A percentile compares a stretch with the other conserved stretches of the same genome.
Evolutionary conservation across 1,140 invertebrate species (phyloP).

Genomic region (Lepidurus packardi): DNA sequence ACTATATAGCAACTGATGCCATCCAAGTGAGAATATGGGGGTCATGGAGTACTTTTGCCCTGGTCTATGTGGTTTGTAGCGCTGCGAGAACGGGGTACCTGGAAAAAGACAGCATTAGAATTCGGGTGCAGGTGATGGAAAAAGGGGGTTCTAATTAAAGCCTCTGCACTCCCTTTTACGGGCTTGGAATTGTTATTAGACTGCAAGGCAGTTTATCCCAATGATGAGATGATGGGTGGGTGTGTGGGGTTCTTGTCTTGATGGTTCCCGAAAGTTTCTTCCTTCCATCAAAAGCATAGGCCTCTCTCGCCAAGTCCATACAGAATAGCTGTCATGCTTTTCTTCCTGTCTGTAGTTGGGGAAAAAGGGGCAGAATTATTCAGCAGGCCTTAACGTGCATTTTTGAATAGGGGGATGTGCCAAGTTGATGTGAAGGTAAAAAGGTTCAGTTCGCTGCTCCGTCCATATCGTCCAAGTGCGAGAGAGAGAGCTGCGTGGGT

Average conservation of each 20-base stretch:
- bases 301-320: not conserved
- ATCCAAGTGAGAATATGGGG: not conserved
- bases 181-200: not conserved
- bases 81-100: not conserved
- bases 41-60: not conserved
- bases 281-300: not conserved
- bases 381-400: not conserved
- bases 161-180: not conserved
- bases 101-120: not conserved
- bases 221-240: slow-evolving; percentile 20
- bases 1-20: not conserved
- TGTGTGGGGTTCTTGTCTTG: not conserved
- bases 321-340: not conserved
- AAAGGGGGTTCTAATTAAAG: slow-evolving; percentile 16
- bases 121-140: not conserved
- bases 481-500: not conserved
- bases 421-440: not conserved
- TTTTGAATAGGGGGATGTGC: not conserved
- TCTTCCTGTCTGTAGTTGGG: not conserved
- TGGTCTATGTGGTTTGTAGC: not conserved
- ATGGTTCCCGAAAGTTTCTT: not conserved
- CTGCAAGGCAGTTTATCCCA: slow-evolving; percentile 1
- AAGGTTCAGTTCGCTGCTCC: not conserved
- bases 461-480: not conserved
- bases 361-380: not conserved